Base-by-base conservation (phyloP, 2,797 vertebrate genomes). In the Gallinago nigripennis region DNA sequence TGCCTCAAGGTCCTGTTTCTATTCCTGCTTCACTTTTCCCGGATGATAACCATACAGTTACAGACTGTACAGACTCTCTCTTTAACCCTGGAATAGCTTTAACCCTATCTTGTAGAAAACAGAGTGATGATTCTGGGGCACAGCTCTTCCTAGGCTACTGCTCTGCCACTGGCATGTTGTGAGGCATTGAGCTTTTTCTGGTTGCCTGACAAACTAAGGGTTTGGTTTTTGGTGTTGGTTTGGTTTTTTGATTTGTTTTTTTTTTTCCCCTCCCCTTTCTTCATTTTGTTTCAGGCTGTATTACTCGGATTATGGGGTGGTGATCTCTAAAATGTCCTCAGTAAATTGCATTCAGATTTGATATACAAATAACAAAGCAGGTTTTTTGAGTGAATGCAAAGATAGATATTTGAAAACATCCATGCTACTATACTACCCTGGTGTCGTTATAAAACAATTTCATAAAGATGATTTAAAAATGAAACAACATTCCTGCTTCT, bases 1-100 rank as follows among this genome's bases (percentile, higher is more conserved):
- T 73, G 65, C 77, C 87, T 75, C 54, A 69, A 95, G 88, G 56
- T 71, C 46, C 30, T 65, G 63, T 66, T 95, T 96, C 84, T 94
- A 86, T 94, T 95, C 51, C 28, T 94, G 45, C 45, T 92, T 96
- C 64, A 19, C 66, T 95, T 90, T 92, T 92, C 75, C 81, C 79
- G 28, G 64, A 92, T 73, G 84, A 89, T 92, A 61, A 43, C 58
- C 6, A 2, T 51, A 60, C 9, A 51, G 31, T 82, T 91, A 70
- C 25, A 82, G 57, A 25, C 31, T 41, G 25, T 61, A 70, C 43
- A 48, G 54, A 57, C 56, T 61, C 9, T 83, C 11, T 84, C 24
- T 50, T 93, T 90, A 93, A 68, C 88, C 24, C 41, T 54, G 19
- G 64, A 56, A 30, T 51, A 76, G 43, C 48, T 48, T 48, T 48